Base-by-base conservation (phyloP, 1,140 invertebrate species). In the Eciton burchellii region DNA sequence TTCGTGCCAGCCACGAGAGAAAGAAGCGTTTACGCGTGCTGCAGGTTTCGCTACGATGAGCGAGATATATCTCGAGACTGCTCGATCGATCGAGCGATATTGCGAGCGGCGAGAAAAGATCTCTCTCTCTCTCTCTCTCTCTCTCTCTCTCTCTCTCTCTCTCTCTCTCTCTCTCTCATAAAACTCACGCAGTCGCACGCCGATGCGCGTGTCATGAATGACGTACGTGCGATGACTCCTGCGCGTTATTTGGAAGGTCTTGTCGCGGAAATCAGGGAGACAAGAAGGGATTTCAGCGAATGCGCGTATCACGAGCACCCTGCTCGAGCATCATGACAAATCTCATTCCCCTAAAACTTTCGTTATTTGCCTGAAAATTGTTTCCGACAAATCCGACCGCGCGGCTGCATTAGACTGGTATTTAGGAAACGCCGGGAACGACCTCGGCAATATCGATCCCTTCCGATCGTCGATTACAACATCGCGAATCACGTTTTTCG, bases 11-110 rank as follows among this genome's bases (percentile, higher is more conserved):
- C 29, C 29, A 41, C 26, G n/a, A 63, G 3, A 49, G 41, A 57
- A 35, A 49, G 41, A 57, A 35, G 26, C 29, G 16, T 72, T 82
- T 84, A 70, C 56, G 54, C 49, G 54, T 54, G n/a, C 52, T 14
- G 54, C 29, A 49, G 49, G 49, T 14, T 57, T 49, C 26, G 35
- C 24, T 62, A 4, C n/a, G 14, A 35, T 4, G 26, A 12, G 26
- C 12, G 19, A 63, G 21, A 3, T 62, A 74, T 74, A 47, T 62
- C 47, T 1, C 8, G 11, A 26, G 43, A 47, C 16, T 41, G n/a
- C 35, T 29, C 16, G 24, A 59, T 29, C 26, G 41, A 26, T 5
- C 14, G 16, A 14, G 5, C n/a, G n/a, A 73, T 43, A 47, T 57
- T 1, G 41, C 9, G 2, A 59, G 21, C 52, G n/a, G 49, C 12